Base-by-base conservation (phyloP, 2,797 vertebrate genomes). In the Tenualosa ilisha region DNA sequence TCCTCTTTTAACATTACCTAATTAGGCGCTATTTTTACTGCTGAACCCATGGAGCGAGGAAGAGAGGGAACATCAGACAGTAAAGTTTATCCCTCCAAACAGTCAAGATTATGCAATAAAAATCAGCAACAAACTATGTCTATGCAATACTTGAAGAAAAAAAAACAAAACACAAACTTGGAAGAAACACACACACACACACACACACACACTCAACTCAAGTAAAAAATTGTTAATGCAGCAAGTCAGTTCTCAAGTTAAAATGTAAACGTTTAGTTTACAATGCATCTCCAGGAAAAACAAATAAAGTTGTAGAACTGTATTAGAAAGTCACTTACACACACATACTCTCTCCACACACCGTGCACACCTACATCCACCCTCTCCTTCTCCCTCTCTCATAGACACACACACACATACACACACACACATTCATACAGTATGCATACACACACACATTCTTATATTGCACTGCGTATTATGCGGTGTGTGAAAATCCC, bases 21-120 rank as follows among this genome's bases (percentile, higher is more conserved):
- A 95, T 94, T 94, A 94, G 89, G 81, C 85, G 65, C 86, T 89
- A 90, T 94, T 93, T 79, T 93, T 91, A 91, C 91, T 92, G 91
- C 85, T 37, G 89, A 86, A 83, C 75, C 85, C 84, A 82, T 84
- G 56, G 82, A 85, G 90, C 87, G 84, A 84, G 85, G 72, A 91
- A 86, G 50, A 56, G 86, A 90, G 68, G 86, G 63, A 89, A 90
- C 91, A 92, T 93, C 90, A 93, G 91, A 92, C 63, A 59, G 84
- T 84, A 79, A 79, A 79, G 72, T 79, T 79, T 79, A 79, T 79
- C 72, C 40, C 3, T 89, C 83, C 59, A 87, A 87, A 83, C 87
- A 83, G 87, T 90, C 87, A 85, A 89, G 88, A 87, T 88, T 90
- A 90, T 86, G 85, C 88, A 90, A 89, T 92, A 85, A 90, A 83